phyloP scores from a whole-genome alignment of 2,113 vertebrate species.

The Naja naja region DNA sequence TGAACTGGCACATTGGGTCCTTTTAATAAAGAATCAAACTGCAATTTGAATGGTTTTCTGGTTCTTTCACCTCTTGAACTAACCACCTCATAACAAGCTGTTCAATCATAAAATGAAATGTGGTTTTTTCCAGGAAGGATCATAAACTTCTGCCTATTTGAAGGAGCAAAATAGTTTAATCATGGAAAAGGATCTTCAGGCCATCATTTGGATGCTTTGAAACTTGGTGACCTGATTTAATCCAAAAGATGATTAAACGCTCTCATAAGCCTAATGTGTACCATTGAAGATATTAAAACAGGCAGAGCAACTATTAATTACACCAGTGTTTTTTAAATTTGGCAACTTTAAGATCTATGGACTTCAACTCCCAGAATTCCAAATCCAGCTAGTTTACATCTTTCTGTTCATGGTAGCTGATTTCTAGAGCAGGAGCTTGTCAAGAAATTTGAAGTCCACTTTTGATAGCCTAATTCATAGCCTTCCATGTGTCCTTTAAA shows the following conservation, averaged over 20 bases:
- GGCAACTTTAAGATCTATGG: neutral
- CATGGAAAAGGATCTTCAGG: neutral
- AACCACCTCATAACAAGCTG: neutral
- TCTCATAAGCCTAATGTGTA: neutral
- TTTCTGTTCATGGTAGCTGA: neutral
- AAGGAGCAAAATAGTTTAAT: neutral
- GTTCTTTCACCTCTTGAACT: neutral
- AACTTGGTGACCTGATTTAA: neutral
- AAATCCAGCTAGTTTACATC: neutral
- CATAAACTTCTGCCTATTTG: neutral
- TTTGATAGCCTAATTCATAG: neutral
- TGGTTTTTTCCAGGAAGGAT: neutral
- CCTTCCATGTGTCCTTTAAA: neutral
- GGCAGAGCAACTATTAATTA: neutral
- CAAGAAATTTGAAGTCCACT: neutral
- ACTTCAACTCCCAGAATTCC: neutral
- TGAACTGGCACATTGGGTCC: conserved; percentile 26
- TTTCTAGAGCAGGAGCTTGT: neutral
- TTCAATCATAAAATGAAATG: neutral
- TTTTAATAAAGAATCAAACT: conserved; percentile 40
- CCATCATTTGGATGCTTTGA: neutral
- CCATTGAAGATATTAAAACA: neutral
- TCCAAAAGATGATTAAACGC: conserved; percentile 8
- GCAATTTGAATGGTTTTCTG: neutral
- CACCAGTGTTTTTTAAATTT: neutral